Base-by-base conservation (phyloP, 2,888 invertebrate species). In the Aphrophora alni region DNA sequence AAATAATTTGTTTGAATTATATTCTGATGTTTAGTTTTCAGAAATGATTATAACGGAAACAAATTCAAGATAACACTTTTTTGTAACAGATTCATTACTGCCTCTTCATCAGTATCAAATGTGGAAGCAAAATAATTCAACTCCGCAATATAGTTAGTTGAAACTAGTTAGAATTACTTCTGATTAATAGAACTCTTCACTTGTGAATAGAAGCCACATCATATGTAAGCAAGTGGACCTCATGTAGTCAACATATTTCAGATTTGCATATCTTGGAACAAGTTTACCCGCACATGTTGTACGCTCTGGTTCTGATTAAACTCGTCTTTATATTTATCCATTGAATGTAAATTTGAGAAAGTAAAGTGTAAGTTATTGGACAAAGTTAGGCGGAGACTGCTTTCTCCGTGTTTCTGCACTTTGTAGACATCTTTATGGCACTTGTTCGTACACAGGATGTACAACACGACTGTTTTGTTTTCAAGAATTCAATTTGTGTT, bases 371-470 rank as follows among this genome's bases (percentile, higher is more conserved):
- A 59, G 59, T 59, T 59, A 59, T 59, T 59, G 59, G 21, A 59
- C 59, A 21, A 59, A 59, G 59, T 59, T 59, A 14, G 59, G 59
- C 59, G 59, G 59, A 4, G 21, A 59, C 59, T 59, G 21, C 59
- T 59, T 59, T 59, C 59, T 59, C 59, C 59, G 59, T 59, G 59
- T 59, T 59, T 59, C 59, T 59, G 59, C 59, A 59, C 59, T 59
- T 59, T 4, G 59, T 21, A 21, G 59, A 59, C 59, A 59, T 59
- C 59, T 59, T 59, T 59, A 59, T 59, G 59, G 59, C 21, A 8
- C 59, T 21, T 21, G 59, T 59, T 21, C 21, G 2, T 3, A 10
- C 59, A 21, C 59, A 21, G 59, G 59, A 59, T 21, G 59, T 59
- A 59, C 59, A 21, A n/a, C 59, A 21, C 59, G 21, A 21, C 12